Percentiles rank a stretch among this genome's conserved stretches.
Conservation (phyloP, 2,888 invertebrate genomes). For the Chromoteleia sp. region DNA sequence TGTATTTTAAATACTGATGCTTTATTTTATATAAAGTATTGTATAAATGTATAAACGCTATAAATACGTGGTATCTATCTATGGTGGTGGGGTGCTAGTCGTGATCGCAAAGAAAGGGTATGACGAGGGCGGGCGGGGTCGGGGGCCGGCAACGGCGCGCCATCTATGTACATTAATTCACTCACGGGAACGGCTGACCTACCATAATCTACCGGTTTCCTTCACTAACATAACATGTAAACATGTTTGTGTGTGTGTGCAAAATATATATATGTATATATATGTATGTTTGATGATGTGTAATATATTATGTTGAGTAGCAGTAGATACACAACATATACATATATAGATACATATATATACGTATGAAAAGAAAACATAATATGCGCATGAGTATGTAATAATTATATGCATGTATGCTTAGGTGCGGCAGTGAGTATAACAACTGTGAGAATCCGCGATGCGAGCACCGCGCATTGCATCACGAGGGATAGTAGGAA, state of each 20-base stretch:
- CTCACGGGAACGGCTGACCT: slow-evolving; percentile 84
- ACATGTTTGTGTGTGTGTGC: slow-evolving; percentile 78
- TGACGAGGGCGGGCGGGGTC: slow-evolving; percentile 84
- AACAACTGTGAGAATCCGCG: slow-evolving; percentile 81
- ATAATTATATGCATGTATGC: slow-evolving; percentile 83
- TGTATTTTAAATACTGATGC: slow-evolving; percentile 84
- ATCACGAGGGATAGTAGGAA: slow-evolving; percentile 71
- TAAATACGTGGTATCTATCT: slow-evolving; percentile 85
- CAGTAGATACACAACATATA: slow-evolving; percentile 75
- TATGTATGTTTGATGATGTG: slow-evolving; percentile 71
- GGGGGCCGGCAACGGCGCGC: slow-evolving; percentile 84
- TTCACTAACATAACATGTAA: slow-evolving; percentile 83
- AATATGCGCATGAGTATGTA: slow-evolving; percentile 81
- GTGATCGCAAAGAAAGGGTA: slow-evolving; percentile 84
- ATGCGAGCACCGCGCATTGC: slow-evolving; percentile 64
- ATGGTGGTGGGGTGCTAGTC: slow-evolving; percentile 84
- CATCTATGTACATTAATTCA: slow-evolving; percentile 85
- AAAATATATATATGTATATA: slow-evolving; percentile 75
- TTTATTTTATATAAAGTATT: slow-evolving; percentile 85
- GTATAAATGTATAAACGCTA: slow-evolving; percentile 85
- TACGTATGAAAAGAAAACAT: slow-evolving; percentile 79
- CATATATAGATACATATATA: slow-evolving; percentile 70
- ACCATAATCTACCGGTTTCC: slow-evolving; percentile 84
- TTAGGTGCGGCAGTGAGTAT: slow-evolving; percentile 84
- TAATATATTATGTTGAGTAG: slow-evolving; percentile 71